These are phyloP conservation scores for Microcebus griseorufus DNA, from an alignment of 2,113 vertebrate genomes.

Conservation along the genomic window DNA sequence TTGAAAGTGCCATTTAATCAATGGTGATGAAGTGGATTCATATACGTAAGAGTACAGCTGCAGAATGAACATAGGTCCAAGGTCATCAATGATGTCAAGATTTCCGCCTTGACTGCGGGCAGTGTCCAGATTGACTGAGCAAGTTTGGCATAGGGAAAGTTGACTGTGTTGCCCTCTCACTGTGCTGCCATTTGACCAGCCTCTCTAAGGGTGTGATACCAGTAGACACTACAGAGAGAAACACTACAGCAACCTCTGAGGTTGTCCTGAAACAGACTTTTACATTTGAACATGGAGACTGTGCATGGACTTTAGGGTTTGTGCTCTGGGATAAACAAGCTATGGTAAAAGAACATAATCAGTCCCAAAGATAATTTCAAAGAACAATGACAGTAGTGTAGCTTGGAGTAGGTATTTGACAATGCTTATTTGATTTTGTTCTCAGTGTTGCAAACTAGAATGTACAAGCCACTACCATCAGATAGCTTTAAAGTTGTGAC, in stretches of 20 bases:
- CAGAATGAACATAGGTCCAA: constrained; percentile 58
- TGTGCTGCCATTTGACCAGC: not conserved
- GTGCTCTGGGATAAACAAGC: not conserved
- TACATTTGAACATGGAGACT: constrained; percentile 42
- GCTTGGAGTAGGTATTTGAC: not conserved
- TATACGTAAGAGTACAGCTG: constrained; percentile 54
- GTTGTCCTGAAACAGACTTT: not conserved
- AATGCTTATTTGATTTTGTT: not conserved
- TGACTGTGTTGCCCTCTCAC: not conserved
- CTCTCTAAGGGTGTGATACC: not conserved
- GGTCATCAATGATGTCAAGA: not conserved
- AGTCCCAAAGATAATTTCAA: not conserved
- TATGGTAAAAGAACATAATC: not conserved
- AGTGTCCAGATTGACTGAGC: not conserved
- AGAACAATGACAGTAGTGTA: not conserved
- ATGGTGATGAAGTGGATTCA: constrained; percentile 70
- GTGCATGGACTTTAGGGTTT: not conserved
- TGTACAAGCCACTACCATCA: not conserved
- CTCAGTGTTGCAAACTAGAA: not conserved
- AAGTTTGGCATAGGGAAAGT: not conserved
- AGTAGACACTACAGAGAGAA: constrained; percentile 60
- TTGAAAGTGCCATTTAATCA: constrained; percentile 62
- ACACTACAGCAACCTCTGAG: constrained; percentile 34
- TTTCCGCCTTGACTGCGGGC: not conserved
- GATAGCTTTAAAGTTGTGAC: not conserved